phyloP scores from a whole-genome alignment of 2,888 invertebrate genomes.

The Hirtodrosophila histrioides region DNA sequence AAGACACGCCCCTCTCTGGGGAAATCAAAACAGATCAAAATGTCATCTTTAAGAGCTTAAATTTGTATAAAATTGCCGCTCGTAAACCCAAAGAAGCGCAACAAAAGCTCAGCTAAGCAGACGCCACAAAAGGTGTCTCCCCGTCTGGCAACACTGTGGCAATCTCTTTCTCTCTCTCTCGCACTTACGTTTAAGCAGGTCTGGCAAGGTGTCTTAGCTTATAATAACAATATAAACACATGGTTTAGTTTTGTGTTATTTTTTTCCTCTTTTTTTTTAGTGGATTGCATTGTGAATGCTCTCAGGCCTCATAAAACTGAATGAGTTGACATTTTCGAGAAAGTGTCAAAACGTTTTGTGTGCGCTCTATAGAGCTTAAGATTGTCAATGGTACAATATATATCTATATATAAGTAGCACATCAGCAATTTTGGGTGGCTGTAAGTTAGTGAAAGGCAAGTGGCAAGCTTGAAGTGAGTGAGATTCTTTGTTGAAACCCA shows the following conservation, averaged over 20 bases:
- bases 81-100: constrained; percentile 70
- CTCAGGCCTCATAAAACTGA: constrained; percentile 39
- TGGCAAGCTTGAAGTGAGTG: constrained; percentile 10
- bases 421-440: constrained; percentile 15
- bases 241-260: constrained; percentile 44
- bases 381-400: constrained; percentile 38
- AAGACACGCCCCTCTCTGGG: constrained; percentile 62
- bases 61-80: constrained; percentile 82
- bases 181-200: too few relatives aligned
- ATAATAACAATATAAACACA: constrained; percentile 63
- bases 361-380: constrained; percentile 25
- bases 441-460: constrained; percentile 35
- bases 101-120: constrained; percentile 36
- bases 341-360: constrained; percentile 44
- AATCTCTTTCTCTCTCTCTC: constrained; percentile 2
- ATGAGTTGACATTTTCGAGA: constrained; percentile 38
- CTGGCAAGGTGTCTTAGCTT: constrained; percentile 39
- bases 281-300: constrained; percentile 37
- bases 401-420: not conserved
- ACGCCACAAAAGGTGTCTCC: constrained; percentile 49
- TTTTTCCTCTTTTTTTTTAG: constrained; percentile 23
- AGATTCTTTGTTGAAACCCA: constrained; percentile 3
- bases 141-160: too few relatives aligned
- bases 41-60: constrained; percentile 84
- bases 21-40: constrained; percentile 84